These are phyloP conservation scores for Alces alces DNA, from an alignment of 2,113 vertebrate genomes.

Conservation along the genomic window DNA sequence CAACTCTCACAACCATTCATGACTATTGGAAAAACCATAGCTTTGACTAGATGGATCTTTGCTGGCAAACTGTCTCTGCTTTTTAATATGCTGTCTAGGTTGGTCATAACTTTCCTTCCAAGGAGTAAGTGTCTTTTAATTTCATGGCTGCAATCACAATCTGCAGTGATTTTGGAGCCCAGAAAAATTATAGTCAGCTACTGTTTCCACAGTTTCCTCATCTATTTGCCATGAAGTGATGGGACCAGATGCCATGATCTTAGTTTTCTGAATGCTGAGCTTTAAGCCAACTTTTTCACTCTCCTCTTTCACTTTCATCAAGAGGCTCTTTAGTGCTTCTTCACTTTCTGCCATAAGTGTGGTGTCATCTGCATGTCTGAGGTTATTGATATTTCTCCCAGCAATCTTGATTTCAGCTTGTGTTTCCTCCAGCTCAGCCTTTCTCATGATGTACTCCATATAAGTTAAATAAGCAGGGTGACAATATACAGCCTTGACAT, in stretches of 20 bases:
- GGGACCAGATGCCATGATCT: neutral
- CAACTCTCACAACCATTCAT: neutral
- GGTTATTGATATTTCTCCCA: neutral
- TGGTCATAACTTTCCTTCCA: neutral
- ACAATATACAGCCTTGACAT: neutral
- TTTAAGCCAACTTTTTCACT: neutral
- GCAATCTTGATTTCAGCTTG: neutral
- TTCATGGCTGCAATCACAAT: neutral
- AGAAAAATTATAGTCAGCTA: neutral
- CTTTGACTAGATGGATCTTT: neutral
- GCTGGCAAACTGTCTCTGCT: neutral
- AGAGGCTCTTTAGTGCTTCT: neutral
- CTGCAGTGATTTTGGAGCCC: neutral
- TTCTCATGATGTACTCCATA: neutral
- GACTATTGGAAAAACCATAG: neutral
- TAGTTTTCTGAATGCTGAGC: neutral
- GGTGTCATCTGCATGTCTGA: neutral
- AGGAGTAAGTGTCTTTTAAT: neutral
- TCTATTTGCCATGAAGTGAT: neutral
- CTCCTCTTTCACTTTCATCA: neutral
- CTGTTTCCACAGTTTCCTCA: neutral
- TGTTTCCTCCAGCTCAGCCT: rapidly evolving
- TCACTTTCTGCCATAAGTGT: neutral
- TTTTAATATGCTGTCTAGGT: neutral
- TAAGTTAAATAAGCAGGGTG: neutral